These are phyloP conservation scores for Pimpla rufipes DNA, from an alignment of 2,888 invertebrate species.

Conservation along the genomic window DNA sequence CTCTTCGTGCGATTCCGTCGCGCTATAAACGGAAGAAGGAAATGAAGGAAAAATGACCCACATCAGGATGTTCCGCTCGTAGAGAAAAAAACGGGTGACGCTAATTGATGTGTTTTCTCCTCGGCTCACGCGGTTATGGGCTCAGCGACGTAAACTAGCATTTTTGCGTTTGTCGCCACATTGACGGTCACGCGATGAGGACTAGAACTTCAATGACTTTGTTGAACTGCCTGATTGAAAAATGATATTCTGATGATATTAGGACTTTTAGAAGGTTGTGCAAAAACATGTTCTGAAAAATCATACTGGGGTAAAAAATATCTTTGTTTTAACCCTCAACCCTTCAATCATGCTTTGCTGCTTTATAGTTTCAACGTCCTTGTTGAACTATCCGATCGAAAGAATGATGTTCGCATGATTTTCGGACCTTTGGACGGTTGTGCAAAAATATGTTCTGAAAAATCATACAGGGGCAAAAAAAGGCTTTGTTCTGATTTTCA, in stretches of 20 bases:
- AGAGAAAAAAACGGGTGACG: background rate
- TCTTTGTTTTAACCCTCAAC: background rate
- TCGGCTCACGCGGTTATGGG: background rate
- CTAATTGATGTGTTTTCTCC: background rate
- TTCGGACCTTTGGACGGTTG: background rate
- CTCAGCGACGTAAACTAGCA: background rate
- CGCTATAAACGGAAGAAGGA: slow-evolving; percentile 3
- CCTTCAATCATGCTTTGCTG: background rate
- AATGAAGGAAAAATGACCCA: background rate
- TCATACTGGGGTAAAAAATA: background rate
- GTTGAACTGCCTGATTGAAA: background rate
- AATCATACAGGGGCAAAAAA: background rate
- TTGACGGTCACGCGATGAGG: background rate
- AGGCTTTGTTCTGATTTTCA: background rate
- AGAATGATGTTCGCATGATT: background rate
- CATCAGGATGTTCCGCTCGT: background rate
- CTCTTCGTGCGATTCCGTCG: background rate
- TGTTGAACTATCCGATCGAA: too few relatives aligned
- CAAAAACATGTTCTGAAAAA: background rate
- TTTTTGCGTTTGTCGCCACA: background rate
- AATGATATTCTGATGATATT: background rate
- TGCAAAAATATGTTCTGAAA: background rate
- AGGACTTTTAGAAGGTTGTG: background rate
- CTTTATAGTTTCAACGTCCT: too few relatives aligned
- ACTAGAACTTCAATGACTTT: background rate